Evolutionary conservation across 2,888 invertebrate genomes (phyloP).

Genomic region (Cyclophora albipunctata): DNA sequence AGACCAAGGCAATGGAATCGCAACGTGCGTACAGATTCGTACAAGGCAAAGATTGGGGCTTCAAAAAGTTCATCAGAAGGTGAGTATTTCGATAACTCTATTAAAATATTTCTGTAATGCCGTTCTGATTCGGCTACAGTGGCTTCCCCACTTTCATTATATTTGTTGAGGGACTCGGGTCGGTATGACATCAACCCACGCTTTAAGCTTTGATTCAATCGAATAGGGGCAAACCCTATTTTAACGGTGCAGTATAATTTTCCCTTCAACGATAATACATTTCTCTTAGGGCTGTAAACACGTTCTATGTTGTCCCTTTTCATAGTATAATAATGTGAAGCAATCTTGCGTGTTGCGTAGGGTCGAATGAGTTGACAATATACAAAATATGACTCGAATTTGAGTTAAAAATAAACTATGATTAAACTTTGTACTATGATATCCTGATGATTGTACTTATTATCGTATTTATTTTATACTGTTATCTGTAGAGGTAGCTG

Average conservation of each 20-base stretch:
- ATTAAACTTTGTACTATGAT: too few relatives aligned
- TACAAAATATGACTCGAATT: too few relatives aligned
- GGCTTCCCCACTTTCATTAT: slow-evolving; percentile 10
- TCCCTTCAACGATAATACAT: slow-evolving; percentile 26
- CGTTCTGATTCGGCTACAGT: too few relatives aligned
- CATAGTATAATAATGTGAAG: slow-evolving; percentile 16
- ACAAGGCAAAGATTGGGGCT: slow-evolving; percentile 99
- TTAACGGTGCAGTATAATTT: slow-evolving; percentile 29
- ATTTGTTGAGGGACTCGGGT: slow-evolving; percentile 6
- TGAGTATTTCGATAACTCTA: slow-evolving; percentile 34
- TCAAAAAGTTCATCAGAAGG: slow-evolving; percentile 98
- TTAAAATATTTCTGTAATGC: too few relatives aligned
- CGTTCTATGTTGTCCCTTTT: slow-evolving; percentile 22
- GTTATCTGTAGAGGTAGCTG: too few relatives aligned
- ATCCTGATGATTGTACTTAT: too few relatives aligned
- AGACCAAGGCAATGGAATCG: slow-evolving; percentile 99
- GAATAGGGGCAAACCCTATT: slow-evolving; percentile 26
- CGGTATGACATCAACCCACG: slow-evolving; percentile 14
- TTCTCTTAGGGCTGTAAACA: slow-evolving; percentile 27
- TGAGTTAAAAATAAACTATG: too few relatives aligned
- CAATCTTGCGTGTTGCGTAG: slow-evolving; percentile 17
- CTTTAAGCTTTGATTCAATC: slow-evolving; percentile 19
- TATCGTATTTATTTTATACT: too few relatives aligned
- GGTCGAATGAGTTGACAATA: slow-evolving; percentile 5
- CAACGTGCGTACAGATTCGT: slow-evolving; percentile 98